Evolutionary conservation across 2,113 vertebrate species (phyloP).

Genomic region (Phasianus colchicus): DNA sequence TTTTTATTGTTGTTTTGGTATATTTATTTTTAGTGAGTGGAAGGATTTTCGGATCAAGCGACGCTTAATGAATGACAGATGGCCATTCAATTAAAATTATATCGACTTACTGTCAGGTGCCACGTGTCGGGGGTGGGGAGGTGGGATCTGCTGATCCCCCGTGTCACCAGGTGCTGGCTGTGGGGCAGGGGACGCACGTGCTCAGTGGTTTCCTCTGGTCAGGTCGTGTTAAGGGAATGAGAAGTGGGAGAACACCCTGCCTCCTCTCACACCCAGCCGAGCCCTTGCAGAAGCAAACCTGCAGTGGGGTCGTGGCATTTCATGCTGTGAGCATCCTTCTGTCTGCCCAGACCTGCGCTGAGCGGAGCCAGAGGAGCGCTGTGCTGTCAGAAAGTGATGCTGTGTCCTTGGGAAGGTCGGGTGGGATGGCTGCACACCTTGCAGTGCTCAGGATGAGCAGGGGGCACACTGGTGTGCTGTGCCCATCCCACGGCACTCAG

Average conservation of each 20-base stretch:
- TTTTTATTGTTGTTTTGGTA: not conserved
- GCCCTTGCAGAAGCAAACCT: not conserved
- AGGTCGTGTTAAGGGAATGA: not conserved
- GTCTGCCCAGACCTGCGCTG: not conserved
- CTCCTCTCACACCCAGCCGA: not conserved
- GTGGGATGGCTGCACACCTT: not conserved
- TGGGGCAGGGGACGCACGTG: not conserved
- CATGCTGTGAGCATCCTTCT: not conserved
- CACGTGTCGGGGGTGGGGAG: fast-evolving
- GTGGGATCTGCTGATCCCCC: not conserved
- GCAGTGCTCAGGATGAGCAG: not conserved
- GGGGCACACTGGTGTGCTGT: not conserved
- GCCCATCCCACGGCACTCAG: not conserved
- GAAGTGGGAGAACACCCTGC: not conserved
- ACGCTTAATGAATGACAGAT: not conserved
- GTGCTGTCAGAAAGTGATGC: too few relatives aligned
- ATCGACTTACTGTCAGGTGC: not conserved
- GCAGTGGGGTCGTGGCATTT: fast-evolving
- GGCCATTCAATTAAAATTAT: not conserved
- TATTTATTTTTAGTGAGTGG: not conserved
- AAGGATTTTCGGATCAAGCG: not conserved
- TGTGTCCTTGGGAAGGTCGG: slow-evolving; percentile 46
- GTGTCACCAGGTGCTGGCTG: not conserved
- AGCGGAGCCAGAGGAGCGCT: too few relatives aligned
- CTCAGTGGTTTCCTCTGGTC: not conserved